Percentiles rank a stretch among this genome's conserved stretches.
These are phyloP conservation scores for Drosophila pachea DNA, from an alignment of 1,140 invertebrate species.

Conservation along the genomic window DNA sequence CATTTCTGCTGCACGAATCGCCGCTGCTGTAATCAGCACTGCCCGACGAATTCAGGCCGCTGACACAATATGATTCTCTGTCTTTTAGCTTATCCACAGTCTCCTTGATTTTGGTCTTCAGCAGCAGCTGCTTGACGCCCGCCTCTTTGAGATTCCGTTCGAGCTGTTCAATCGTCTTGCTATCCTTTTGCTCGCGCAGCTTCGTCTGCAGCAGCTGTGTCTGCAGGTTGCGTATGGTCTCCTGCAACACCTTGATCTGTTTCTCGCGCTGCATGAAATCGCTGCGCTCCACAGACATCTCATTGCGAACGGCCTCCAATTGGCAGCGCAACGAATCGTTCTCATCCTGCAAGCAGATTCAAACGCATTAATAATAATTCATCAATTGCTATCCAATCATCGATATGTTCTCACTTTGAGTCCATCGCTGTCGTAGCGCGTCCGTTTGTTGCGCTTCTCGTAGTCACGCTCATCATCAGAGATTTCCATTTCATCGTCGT, in stretches of 20 bases:
- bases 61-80: conserved; percentile 41
- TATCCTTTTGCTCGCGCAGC: conserved; percentile 83
- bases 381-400: not conserved
- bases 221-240: conserved; percentile 90
- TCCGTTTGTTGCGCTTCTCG: conserved; percentile 66
- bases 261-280: conserved; percentile 81
- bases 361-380: not conserved
- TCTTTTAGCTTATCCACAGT: conserved; percentile 60
- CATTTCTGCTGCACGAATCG: conserved; percentile 35
- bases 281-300: conserved; percentile 85
- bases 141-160: conserved; percentile 81
- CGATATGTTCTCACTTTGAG: conserved; percentile 54
- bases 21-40: conserved; percentile 47
- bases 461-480: conserved; percentile 79
- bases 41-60: conserved; percentile 42
- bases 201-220: conserved; percentile 85
- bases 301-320: conserved; percentile 96
- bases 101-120: conserved; percentile 72
- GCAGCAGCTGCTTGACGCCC: conserved; percentile 67
- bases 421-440: conserved; percentile 70
- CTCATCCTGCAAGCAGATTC: conserved; percentile 82
- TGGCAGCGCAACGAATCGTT: conserved; percentile 95
- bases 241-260: conserved; percentile 81
- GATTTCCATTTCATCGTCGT: conserved; percentile 81
- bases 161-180: conserved; percentile 82